Base-by-base conservation (phyloP, 2,888 invertebrate genomes). In the Rhagonycha lutea region DNA sequence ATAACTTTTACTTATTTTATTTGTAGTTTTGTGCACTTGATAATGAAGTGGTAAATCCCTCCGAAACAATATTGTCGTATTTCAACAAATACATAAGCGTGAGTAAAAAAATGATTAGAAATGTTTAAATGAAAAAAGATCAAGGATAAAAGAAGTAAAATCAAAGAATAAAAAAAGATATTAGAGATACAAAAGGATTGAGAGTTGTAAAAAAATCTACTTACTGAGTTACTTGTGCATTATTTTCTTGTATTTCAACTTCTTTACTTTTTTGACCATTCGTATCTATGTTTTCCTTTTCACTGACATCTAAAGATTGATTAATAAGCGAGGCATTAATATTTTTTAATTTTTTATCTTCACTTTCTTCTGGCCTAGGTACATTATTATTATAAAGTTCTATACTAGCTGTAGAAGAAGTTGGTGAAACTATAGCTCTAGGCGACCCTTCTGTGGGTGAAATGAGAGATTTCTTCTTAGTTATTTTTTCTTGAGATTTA, bases 401-500 rank as follows among this genome's bases (percentile, higher is more conserved):
- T 70, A 68, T 61, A 14, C 61, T 71, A 47, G 72, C 32, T 14
- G 75, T 60, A 47, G 72, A 24, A 26, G 68, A 47, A 62, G 81
- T 81, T 4, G 83, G 81, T n/a, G 83, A 81, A 61, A 78, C 73
- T 72, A 82, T 63, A 11, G 79, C 70, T 77, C 81, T 81, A 5
- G 81, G 79, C 7, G 83, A 80, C 24, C 79, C 80, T 28, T 82
- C 83, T 8, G 82, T 82, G 4, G 83, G 81, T 26, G 83, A 82
- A 23, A 80, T 75, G 12, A 79, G 74, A 29, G 82, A 79, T 77
- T 79, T 82, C 72, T 78, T 80, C 26, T 72, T 78, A 24, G 75
- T 79, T 60, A 82, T 73, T 77, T 82, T 82, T 72, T 83, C 83
- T 65, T 82, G 81, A 18, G 83, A 82, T 72, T 82, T 82, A 47